Conservation (phyloP, 2,888 invertebrate species). For the Apoda limacodes region DNA sequence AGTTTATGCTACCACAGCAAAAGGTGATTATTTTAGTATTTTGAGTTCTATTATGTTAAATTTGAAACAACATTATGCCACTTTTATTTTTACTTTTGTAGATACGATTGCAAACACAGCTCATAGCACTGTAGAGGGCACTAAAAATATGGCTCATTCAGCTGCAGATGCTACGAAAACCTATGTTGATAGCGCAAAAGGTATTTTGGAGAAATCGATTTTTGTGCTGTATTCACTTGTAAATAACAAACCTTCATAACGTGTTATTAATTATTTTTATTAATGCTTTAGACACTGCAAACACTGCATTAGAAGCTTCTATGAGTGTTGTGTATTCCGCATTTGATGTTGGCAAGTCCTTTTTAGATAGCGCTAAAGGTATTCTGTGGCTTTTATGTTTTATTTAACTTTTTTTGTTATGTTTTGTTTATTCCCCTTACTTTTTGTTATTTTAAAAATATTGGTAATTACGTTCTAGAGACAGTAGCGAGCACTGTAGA, state of each 20-base stretch:
- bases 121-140: constrained; percentile 21
- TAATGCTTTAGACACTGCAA: constrained; percentile 42
- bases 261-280: constrained; percentile 23
- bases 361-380: constrained; percentile 40
- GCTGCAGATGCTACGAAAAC: constrained; percentile 24
- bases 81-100: constrained; percentile 5
- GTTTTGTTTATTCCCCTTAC: constrained; percentile 14
- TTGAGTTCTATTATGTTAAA: too few relatives aligned
- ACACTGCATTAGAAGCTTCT: constrained; percentile 34
- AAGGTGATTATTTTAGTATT: too few relatives aligned
- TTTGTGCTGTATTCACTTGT: constrained; percentile 14
- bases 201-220: constrained; percentile 12
- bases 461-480: too few relatives aligned
- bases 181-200: constrained; percentile 21
- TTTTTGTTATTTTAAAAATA: constrained; percentile 21
- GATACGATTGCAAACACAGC: constrained; percentile 15
- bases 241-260: constrained; percentile 12
- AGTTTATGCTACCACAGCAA: constrained; percentile 33
- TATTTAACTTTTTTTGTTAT: constrained; percentile 5
- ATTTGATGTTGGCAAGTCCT: constrained; percentile 40
- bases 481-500: constrained; percentile 46
- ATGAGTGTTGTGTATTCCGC: constrained; percentile 37
- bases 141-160: constrained; percentile 30
- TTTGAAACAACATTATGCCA: too few relatives aligned
- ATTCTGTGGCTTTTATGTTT: constrained; percentile 14